Percentiles rank a stretch among this genome's conserved stretches.
Conservation (phyloP, 2,797 vertebrate genomes). For the Graptemys geographica region DNA sequence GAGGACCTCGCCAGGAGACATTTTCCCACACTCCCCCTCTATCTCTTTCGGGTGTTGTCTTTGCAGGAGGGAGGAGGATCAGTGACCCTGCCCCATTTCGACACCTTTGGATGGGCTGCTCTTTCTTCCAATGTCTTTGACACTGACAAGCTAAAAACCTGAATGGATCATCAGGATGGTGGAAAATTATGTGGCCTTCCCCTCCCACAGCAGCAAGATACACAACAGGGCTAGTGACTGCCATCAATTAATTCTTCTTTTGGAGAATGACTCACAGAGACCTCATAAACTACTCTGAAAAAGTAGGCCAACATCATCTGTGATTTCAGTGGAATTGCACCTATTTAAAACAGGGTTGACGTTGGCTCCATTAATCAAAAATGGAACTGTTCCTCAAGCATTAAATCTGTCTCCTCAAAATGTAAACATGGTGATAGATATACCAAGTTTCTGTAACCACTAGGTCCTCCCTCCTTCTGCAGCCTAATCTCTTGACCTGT, state of each 20-base stretch:
- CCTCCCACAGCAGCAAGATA: not conserved
- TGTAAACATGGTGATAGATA: not conserved
- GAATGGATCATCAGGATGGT: not conserved
- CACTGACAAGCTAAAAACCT: slow-evolving; percentile 2
- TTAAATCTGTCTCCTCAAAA: not conserved
- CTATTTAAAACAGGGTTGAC: not conserved
- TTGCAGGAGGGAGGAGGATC: not conserved
- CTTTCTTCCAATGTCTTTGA: slow-evolving; percentile 17
- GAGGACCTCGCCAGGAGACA: not conserved
- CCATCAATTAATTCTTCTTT: not conserved
- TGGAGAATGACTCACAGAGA: not conserved
- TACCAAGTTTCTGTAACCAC: not conserved
- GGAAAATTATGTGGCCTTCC: slow-evolving; percentile 32
- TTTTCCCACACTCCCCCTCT: not conserved
- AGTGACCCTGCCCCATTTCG: not conserved
- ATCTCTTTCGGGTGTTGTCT: not conserved
- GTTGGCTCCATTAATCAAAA: not conserved
- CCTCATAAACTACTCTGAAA: not conserved
- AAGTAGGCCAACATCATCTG: not conserved
- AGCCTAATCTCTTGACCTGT: not conserved
- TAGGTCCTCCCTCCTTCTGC: not conserved
- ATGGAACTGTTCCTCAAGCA: not conserved
- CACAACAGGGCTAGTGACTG: slow-evolving; percentile 20
- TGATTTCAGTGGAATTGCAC: not conserved
- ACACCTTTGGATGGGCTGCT: slow-evolving; percentile 3